These are phyloP conservation scores for Mythimna impura DNA, from an alignment of 2,888 invertebrate species.

Conservation along the genomic window DNA sequence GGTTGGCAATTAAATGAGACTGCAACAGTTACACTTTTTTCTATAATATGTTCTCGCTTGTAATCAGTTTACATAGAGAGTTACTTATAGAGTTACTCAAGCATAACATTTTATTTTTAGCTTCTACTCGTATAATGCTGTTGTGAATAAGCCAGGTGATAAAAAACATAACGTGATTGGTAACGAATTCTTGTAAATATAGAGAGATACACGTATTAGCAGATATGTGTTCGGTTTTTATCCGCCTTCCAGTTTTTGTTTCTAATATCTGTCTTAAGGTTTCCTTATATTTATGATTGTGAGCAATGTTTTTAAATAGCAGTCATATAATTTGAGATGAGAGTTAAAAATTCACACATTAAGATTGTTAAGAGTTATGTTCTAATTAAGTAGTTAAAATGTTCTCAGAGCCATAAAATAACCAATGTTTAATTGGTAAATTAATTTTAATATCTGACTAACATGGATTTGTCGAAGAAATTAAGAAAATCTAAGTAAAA, in stretches of 20 bases:
- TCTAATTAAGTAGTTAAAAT: not conserved
- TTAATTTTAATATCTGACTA: not conserved
- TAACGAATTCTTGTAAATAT: not conserved
- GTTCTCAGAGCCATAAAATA: slow-evolving; percentile 1
- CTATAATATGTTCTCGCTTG: not conserved
- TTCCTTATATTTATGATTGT: not conserved
- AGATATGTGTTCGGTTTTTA: slow-evolving; percentile 1
- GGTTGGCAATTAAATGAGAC: not conserved
- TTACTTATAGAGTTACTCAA: not conserved
- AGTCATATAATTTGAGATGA: not conserved
- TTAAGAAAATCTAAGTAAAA: not conserved
- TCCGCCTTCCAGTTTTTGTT: slow-evolving; percentile 1
- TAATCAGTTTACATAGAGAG: not conserved
- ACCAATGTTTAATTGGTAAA: not conserved
- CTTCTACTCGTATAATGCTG: not conserved
- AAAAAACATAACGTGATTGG: slow-evolving; percentile 12
- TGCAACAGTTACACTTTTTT: not conserved
- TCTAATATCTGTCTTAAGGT: not conserved
- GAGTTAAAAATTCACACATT: not conserved
- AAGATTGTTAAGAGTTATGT: not conserved
- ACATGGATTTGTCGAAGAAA: not conserved
- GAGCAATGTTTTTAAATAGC: not conserved
- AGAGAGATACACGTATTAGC: too few relatives aligned
- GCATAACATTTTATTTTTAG: not conserved
- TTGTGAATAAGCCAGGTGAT: not conserved